Base-by-base conservation (phyloP, 2,888 invertebrate genomes). In the Agrochola macilenta region DNA sequence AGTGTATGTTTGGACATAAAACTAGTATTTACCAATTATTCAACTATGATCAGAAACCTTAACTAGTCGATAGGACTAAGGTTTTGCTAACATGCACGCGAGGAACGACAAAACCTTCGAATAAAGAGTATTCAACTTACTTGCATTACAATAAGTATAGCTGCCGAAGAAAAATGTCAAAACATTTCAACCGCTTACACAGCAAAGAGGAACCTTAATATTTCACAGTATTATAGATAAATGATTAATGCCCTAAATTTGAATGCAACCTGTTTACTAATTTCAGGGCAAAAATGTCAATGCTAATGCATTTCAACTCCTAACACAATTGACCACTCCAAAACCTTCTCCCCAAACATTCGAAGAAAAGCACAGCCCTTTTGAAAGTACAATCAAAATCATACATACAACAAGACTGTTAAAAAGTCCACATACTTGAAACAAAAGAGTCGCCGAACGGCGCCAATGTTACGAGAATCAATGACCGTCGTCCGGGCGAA, bases 401-500 rank as follows among this genome's bases (percentile, higher is more conserved):
- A 43, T 14, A 43, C n/a, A 43, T 14, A 43, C 49, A 71, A 39
- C n/a, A 63, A 74, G 14, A 64, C 23, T 5, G 54, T 60, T 58
- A 52, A 65, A 83, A 63, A 60, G 5, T 52, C 26, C 26, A 17
- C n/a, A 63, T 52, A 72, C 63, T 52, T 12, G 91, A 93, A 93
- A 93, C 92, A 93, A 92, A 92, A 92, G 88, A 89, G 84, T 88
- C 76, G 89, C 91, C 91, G 92, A 90, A 89, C 91, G 95, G 95
- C 96, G 95, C 95, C 95, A 93, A 92, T 92, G 91, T 87, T 90
- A 86, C 90, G 91, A 90, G 96, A 95, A 96, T 95, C 96, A 96
- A 95, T 96, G 96, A 93, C 94, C 95, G 93, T 86, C 96, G 96
- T 95, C 96, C 96, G 95, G 94, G 92, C 93, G 92, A 93, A 92